These are phyloP conservation scores for Hyles lineata DNA, from an alignment of 2,888 invertebrate species.

Conservation along the genomic window DNA sequence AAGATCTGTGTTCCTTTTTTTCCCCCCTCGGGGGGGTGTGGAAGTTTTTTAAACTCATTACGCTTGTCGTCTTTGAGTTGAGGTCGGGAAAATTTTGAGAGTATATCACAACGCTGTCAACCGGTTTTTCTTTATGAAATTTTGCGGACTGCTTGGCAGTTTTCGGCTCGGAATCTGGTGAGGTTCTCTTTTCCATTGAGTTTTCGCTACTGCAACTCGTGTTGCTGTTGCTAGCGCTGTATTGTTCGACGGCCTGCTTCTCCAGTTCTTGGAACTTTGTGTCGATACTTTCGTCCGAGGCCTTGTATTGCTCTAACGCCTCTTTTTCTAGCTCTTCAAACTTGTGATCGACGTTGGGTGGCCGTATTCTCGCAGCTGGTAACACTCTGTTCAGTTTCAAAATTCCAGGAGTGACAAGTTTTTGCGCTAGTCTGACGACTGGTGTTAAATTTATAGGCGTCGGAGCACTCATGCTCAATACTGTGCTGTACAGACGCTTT, in stretches of 20 bases:
- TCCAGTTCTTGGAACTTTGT: constrained; percentile 86
- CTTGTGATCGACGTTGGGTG: constrained; percentile 69
- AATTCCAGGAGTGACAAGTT: constrained; percentile 70
- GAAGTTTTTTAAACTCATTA: constrained; percentile 82
- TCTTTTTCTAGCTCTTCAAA: constrained; percentile 85
- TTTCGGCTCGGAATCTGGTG: constrained; percentile 58
- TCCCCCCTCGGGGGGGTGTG: constrained; percentile 84
- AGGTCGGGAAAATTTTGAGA: constrained; percentile 80
- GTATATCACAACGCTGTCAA: constrained; percentile 77
- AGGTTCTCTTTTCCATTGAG: constrained; percentile 65
- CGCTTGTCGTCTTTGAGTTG: constrained; percentile 69
- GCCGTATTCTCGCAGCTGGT: constrained; percentile 62
- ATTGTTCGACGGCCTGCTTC: constrained; percentile 88
- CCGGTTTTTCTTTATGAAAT: constrained; percentile 75
- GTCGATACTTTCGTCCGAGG: constrained; percentile 84
- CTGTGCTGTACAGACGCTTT: constrained; percentile 83
- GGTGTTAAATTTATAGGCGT: constrained; percentile 61
- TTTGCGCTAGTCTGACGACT: constrained; percentile 69
- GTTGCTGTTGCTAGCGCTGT: constrained; percentile 81
- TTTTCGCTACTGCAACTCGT: constrained; percentile 79
- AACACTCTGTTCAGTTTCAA: constrained; percentile 73
- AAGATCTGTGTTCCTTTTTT: constrained; percentile 75
- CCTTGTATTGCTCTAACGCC: constrained; percentile 85
- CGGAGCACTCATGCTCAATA: constrained; percentile 78
- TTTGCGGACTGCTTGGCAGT: constrained; percentile 62